phyloP scores from a whole-genome alignment of 2,888 invertebrate genomes.

The Calameuta idolon region DNA sequence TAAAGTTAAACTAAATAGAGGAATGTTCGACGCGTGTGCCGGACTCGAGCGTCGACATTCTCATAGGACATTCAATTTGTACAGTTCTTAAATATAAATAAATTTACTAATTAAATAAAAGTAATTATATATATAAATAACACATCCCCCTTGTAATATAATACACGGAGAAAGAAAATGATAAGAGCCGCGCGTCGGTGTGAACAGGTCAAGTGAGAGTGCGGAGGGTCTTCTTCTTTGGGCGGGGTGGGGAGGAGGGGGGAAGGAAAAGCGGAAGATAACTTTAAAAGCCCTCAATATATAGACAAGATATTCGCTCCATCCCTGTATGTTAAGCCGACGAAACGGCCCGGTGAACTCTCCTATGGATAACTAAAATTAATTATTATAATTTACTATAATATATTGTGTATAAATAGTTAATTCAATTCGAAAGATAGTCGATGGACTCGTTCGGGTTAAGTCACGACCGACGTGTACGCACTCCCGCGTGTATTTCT shows the following conservation, averaged over 20 bases:
- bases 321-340: conserved; percentile 2
- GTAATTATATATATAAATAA: conserved; percentile 51
- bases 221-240: not conserved
- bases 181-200: conserved; percentile 9
- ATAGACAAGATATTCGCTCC: not conserved
- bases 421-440: conserved; percentile 57
- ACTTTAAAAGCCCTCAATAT: not conserved
- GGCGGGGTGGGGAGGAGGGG: too few relatives aligned
- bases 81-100: conserved; percentile 67
- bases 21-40: conserved; percentile 46
- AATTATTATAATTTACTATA: conserved; percentile 65
- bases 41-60: conserved; percentile 58
- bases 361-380: conserved; percentile 37
- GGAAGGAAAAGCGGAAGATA: not conserved
- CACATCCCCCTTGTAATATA: conserved; percentile 47
- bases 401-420: conserved; percentile 67
- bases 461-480: not conserved
- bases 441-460: conserved; percentile 18
- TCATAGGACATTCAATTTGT: conserved; percentile 67
- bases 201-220: not conserved
- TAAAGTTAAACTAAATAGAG: conserved; percentile 11
- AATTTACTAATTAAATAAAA: conserved; percentile 63
- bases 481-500: not conserved
- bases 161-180: conserved; percentile 27
- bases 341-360: conserved; percentile 33